Evolutionary conservation across 2,113 vertebrate species (phyloP), one percentile per base, ranked within the genome.

Genomic region (Jacana jacana): DNA sequence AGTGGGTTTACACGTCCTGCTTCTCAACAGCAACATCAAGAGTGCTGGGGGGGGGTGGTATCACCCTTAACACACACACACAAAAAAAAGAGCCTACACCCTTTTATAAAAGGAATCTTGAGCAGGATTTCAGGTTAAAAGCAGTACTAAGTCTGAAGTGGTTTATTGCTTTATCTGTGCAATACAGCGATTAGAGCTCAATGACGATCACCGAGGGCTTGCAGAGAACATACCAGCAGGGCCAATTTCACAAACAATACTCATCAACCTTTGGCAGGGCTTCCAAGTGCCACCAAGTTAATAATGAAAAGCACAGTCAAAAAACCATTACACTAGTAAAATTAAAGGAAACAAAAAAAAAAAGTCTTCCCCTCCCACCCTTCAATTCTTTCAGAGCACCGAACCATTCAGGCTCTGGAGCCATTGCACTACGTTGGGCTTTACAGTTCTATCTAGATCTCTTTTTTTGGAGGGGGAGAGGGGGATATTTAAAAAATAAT

Each of bases 381-480:
- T 52, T 81, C n/a, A 44, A 12, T 19, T 78, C 52, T 44, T 85
- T 31, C 31, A 54, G 42, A 60, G 51, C 25, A 81, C 23, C 24
- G 10, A 51, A 40, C 10, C 10, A 39, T 13, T 28, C 37, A 58
- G 48, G 6, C 63, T 42, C 82, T 57, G n/a, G 82, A 70, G 17
- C 12, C 2, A 3, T 3, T 22, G 52, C 46, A 46, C 18, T 19
- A 46, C 20, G 46, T 46, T 46, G 46, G 46, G 33, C 70, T 66
- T 46, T 8, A 28, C 6, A 64, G 13, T 14, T 88, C 28, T 39
- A 42, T 4, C 49, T 2, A 13, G 11, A 4, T 3, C 42, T 42
- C 42, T 42, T 42, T 51, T n/a, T 8, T 20, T 23, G 12, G 33
- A 19, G 13, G 31, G 0, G 0, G 5, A 18, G 5, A 1, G 1